Conservation (phyloP, 2,888 invertebrate genomes). For the Leucophenga maculata region DNA sequence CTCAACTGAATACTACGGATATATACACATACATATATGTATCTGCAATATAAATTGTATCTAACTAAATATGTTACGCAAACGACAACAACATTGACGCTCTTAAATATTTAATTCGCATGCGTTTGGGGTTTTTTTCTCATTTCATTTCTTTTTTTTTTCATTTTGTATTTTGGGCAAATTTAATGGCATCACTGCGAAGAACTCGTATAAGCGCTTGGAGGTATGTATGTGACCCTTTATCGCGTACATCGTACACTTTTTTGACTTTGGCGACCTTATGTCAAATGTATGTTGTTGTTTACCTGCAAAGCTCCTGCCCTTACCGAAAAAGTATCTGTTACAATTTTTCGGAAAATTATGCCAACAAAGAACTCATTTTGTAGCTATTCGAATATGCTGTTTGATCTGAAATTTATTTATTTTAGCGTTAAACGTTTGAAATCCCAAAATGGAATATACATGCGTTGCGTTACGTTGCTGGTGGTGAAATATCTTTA, state of each 20-base stretch:
- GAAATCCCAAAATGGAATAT: conserved; percentile 29
- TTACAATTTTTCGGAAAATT: no score
- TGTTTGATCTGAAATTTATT: conserved; percentile 53
- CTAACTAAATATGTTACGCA: conserved; percentile 19
- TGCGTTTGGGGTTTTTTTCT: conserved; percentile 49
- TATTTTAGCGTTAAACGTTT: conserved; percentile 15
- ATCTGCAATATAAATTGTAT: not conserved
- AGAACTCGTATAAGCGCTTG: not conserved
- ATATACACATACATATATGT: conserved; percentile 22
- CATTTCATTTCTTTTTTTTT: conserved; percentile 51
- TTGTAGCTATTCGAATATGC: conserved; percentile 54
- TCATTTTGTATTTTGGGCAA: conserved; percentile 56
- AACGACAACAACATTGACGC: conserved; percentile 46
- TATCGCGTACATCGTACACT: conserved; percentile 32
- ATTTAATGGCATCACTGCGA: conserved; percentile 51
- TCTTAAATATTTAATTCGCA: conserved; percentile 61
- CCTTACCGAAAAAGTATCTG: conserved; percentile 28
- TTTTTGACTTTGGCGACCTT: conserved; percentile 7
- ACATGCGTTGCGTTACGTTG: not conserved
- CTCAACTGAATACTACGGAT: conserved; percentile 44
- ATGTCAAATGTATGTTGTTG: not conserved
- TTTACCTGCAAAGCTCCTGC: not conserved
- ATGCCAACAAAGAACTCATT: conserved; percentile 3
- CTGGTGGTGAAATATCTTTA: conserved; percentile 22
- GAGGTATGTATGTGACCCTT: conserved; percentile 26